Percentiles rank a stretch among this genome's conserved stretches.
These are phyloP conservation scores for Congeria kusceri DNA, from an alignment of 2,888 invertebrate species.

Conservation along the genomic window DNA sequence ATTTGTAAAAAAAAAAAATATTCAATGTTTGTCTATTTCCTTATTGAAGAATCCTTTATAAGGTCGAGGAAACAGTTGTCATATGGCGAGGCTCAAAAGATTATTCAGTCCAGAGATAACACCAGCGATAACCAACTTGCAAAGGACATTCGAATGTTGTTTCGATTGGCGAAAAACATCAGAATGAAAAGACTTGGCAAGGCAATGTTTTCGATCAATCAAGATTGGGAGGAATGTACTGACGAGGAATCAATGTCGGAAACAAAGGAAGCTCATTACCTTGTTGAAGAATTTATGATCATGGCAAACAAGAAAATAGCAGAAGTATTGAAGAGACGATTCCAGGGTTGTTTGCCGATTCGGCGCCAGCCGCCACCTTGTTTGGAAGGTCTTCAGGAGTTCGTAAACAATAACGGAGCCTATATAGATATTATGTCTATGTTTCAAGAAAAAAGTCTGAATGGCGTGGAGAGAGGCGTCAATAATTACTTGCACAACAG, in stretches of 20 bases:
- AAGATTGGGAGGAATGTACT: slow-evolving; percentile 35
- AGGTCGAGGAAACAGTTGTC: slow-evolving; percentile 56
- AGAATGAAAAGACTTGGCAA: slow-evolving; percentile 50
- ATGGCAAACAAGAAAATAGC: slow-evolving; percentile 61
- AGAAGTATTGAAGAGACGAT: slow-evolving; percentile 37
- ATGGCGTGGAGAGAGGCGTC: background rate
- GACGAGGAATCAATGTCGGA: slow-evolving; percentile 24
- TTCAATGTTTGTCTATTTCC: too few species aligned
- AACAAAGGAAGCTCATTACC: slow-evolving; percentile 58
- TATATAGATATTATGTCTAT: slow-evolving; percentile 45
- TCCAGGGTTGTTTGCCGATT: slow-evolving; percentile 50
- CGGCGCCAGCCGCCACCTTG: slow-evolving; percentile 57
- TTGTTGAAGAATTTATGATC: slow-evolving; percentile 70
- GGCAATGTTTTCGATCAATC: slow-evolving; percentile 51
- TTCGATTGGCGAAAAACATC: slow-evolving; percentile 42
- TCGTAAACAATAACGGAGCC: slow-evolving; percentile 27
- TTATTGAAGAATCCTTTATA: slow-evolving; percentile 48
- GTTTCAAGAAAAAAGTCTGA: slow-evolving; percentile 43
- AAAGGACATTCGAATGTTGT: slow-evolving; percentile 30
- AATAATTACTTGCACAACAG: background rate
- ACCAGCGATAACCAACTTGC: background rate
- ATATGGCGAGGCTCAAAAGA: slow-evolving; percentile 66
- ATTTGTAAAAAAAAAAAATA: too few species aligned
- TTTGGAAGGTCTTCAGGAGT: slow-evolving; percentile 42
- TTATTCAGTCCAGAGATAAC: slow-evolving; percentile 40